phyloP scores from a whole-genome alignment of 2,888 invertebrate species.

The Oegoconia quadripuncta region DNA sequence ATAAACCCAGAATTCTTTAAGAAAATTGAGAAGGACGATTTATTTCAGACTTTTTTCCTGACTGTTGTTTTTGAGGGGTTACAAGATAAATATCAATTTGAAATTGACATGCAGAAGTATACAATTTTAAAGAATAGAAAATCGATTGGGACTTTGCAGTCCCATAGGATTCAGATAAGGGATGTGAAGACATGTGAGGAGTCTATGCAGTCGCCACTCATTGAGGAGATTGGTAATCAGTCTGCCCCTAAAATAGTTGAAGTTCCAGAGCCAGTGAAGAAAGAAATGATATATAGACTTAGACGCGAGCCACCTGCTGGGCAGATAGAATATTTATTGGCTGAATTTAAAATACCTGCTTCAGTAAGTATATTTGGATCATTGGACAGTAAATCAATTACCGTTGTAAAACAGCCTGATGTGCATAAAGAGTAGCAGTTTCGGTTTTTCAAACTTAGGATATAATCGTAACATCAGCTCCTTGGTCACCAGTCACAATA shows the following conservation, averaged over 20 bases:
- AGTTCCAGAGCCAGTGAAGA: conserved; percentile 30
- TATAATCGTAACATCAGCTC: too few species aligned
- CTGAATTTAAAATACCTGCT: conserved; percentile 81
- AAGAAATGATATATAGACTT: conserved; percentile 78
- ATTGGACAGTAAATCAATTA: too few species aligned
- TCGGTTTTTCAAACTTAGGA: too few species aligned
- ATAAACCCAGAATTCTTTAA: conserved; percentile 87
- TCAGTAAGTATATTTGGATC: conserved; percentile 54
- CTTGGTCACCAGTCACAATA: too few species aligned
- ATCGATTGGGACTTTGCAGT: conserved; percentile 85
- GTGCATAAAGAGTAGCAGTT: too few species aligned
- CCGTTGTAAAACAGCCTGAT: too few species aligned
- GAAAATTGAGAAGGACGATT: conserved; percentile 84
- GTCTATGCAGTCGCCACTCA: conserved; percentile 63
- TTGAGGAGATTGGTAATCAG: conserved; percentile 78
- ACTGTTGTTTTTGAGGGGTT: conserved; percentile 87
- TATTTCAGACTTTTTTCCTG: conserved; percentile 89
- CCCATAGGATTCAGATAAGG: conserved; percentile 86
- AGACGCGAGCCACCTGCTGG: conserved; percentile 78
- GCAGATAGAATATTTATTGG: conserved; percentile 74
- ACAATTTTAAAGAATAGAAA: conserved; percentile 86
- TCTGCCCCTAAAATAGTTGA: conserved; percentile 22
- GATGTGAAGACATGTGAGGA: conserved; percentile 74
- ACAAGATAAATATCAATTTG: conserved; percentile 87
- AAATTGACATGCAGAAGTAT: conserved; percentile 82